These are phyloP conservation scores for Python bivittatus DNA, from an alignment of 2,113 vertebrate species.

Conservation along the genomic window DNA sequence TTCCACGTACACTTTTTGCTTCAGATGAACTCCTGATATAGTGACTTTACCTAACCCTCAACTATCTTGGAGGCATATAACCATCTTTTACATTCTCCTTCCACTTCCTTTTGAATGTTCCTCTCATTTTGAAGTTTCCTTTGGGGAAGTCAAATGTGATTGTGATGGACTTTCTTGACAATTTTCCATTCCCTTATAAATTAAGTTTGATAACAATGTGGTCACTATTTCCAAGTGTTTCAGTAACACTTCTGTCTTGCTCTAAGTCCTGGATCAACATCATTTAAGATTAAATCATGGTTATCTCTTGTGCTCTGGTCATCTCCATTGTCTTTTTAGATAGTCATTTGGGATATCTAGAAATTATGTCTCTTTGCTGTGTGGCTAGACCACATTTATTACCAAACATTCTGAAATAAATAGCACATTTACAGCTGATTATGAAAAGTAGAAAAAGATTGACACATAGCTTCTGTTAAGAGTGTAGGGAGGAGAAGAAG, in stretches of 20 bases:
- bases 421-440: background rate
- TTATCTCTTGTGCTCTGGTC: background rate
- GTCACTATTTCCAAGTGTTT: background rate
- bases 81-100: background rate
- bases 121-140: background rate
- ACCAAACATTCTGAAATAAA: background rate
- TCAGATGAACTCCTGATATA: background rate
- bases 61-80: background rate
- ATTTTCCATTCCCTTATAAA: background rate
- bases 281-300: background rate
- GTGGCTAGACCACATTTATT: background rate
- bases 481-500: background rate
- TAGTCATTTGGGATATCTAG: background rate
- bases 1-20: background rate
- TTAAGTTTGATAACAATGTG: background rate
- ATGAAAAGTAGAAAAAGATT: background rate
- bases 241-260: background rate
- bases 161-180: background rate
- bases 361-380: background rate
- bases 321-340: background rate
- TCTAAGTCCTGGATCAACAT: background rate
- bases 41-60: background rate
- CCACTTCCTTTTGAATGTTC: background rate
- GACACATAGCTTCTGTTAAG: background rate
- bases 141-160: background rate